Conservation (phyloP, 1,140 invertebrate species). For the Calephelis nemesis region DNA sequence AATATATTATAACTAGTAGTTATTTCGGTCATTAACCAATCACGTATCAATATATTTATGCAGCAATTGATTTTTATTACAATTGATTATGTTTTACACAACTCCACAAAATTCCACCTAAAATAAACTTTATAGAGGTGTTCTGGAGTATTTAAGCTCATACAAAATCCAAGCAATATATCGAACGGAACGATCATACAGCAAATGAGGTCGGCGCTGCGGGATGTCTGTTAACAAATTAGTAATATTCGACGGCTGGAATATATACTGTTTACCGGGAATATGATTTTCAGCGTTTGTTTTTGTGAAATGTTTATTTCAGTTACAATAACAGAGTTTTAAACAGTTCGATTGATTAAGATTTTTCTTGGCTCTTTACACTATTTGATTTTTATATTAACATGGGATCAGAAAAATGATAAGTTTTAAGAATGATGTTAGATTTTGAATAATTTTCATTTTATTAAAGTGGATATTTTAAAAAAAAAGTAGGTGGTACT, state of each 20-base stretch:
- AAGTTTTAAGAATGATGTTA: too few relatives aligned
- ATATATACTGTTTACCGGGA: slow-evolving; percentile 47
- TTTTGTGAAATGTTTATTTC: slow-evolving; percentile 26
- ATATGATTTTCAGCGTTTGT: slow-evolving; percentile 44
- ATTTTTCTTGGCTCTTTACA: too few relatives aligned
- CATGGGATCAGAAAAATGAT: too few relatives aligned
- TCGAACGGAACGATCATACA: slow-evolving; percentile 35
- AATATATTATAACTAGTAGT: too few relatives aligned
- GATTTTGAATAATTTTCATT: too few relatives aligned
- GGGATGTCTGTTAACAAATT: slow-evolving; percentile 43
- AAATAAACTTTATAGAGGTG: slow-evolving; percentile 19
- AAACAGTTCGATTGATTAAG: neutral
- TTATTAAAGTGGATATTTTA: too few relatives aligned
- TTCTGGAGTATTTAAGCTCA: slow-evolving; percentile 16
- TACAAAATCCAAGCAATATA: slow-evolving; percentile 15
- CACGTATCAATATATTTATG: too few relatives aligned
- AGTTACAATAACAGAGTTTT: neutral
- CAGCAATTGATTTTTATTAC: neutral
- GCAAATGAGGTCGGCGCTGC: slow-evolving; percentile 50
- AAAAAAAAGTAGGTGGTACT: too few relatives aligned
- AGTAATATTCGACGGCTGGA: slow-evolving; percentile 44
- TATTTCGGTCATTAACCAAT: too few relatives aligned
- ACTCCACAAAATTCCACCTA: slow-evolving; percentile 3
- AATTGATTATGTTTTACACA: slow-evolving; percentile 14
- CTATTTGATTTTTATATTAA: too few relatives aligned